Percentiles rank a stretch among this genome's conserved stretches.
Evolutionary conservation across 92 coral and sea anemone species (phyloP).

Genomic region (Ricordea florida): DNA sequence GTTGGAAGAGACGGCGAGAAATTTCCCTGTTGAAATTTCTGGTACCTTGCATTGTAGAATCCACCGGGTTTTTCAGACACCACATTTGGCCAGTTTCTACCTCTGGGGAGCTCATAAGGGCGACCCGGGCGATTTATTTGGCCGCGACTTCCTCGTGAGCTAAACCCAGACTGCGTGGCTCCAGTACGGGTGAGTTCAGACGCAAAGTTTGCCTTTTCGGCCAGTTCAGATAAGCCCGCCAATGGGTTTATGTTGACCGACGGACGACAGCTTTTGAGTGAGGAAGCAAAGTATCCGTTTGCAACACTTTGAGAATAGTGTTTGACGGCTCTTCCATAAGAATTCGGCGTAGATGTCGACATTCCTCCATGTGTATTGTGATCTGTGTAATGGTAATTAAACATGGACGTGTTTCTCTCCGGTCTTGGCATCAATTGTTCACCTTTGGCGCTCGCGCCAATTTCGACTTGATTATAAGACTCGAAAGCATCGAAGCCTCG

Average conservation of each 20-base stretch:
- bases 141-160: conserved; percentile 76
- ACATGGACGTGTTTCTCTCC: conserved; percentile 42
- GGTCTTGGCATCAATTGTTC: conserved; percentile 6
- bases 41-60: conserved; percentile 19
- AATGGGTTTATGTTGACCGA: conserved; percentile 58
- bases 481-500: neutral
- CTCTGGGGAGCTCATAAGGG: conserved; percentile 40
- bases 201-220: conserved; percentile 69
- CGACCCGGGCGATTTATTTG: conserved; percentile 48
- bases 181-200: conserved; percentile 65
- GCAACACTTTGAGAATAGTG: conserved; percentile 34
- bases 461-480: conserved; percentile 14
- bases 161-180: conserved; percentile 86
- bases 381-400: conserved; percentile 62
- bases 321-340: conserved; percentile 23
- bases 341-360: conserved; percentile 71
- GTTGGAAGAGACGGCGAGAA: conserved; percentile 29
- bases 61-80: neutral
- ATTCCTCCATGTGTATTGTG: conserved; percentile 72
- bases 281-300: conserved; percentile 15
- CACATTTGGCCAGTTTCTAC: conserved; percentile 11
- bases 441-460: neutral
- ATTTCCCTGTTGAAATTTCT: conserved; percentile 15
- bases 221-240: conserved; percentile 72
- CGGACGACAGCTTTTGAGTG: conserved; percentile 48